Evolutionary conservation across 2,797 vertebrate genomes (phyloP).

Genomic region (Phaenicophaeus curvirostris): DNA sequence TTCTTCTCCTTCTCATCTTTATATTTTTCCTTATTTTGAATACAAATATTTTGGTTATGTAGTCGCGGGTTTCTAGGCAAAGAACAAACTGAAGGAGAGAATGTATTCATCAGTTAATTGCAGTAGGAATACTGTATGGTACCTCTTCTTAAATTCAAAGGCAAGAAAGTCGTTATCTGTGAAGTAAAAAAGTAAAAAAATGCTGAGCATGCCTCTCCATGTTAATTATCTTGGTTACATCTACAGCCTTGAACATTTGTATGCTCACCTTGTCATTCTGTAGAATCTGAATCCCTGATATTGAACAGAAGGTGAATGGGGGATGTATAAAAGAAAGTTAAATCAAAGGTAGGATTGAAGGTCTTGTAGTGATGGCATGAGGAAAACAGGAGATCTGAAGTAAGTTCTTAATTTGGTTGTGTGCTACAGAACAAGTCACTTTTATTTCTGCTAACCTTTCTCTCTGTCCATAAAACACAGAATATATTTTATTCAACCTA

Average conservation of each 20-base stretch:
- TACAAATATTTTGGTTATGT: background rate
- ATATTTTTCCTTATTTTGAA: background rate
- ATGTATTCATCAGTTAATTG: slow-evolving; percentile 41
- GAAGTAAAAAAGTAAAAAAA: slow-evolving; percentile 28
- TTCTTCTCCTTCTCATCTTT: background rate
- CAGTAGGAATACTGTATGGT: background rate
- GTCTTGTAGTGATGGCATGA: background rate
- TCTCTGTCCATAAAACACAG: background rate
- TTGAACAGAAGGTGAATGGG: slow-evolving; percentile 37
- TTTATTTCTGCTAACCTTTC: background rate
- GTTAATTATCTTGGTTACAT: slow-evolving; percentile 54
- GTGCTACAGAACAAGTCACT: background rate
- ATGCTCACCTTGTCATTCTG: slow-evolving; percentile 42
- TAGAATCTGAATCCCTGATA: slow-evolving; percentile 26
- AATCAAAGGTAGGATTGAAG: slow-evolving; percentile 37
- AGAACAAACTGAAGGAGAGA: background rate
- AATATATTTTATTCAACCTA: background rate
- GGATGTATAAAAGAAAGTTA: slow-evolving; percentile 33
- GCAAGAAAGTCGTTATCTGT: background rate
- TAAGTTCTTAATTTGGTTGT: background rate
- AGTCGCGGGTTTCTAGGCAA: background rate
- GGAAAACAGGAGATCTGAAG: slow-evolving; percentile 23
- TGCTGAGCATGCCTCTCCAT: slow-evolving; percentile 34
- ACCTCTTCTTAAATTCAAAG: slow-evolving; percentile 39
- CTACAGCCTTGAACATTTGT: slow-evolving; percentile 36